phyloP scores from a whole-genome alignment of 2,888 invertebrate genomes.

The Nephrotoma flavescens region DNA sequence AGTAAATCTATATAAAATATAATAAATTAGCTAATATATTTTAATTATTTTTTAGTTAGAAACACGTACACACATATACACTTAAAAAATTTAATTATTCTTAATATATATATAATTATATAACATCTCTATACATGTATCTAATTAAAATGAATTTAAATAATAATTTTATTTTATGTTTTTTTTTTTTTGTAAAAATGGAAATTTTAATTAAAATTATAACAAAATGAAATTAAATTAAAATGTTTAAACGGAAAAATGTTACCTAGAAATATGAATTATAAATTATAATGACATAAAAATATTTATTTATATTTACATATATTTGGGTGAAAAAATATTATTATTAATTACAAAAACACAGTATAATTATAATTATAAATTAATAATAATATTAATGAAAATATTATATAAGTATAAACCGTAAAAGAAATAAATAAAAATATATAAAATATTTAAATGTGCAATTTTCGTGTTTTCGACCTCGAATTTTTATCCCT shows the following conservation, averaged over 20 bases:
- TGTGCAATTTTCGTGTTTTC: too few relatives aligned
- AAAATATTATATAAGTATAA: neutral
- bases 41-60: neutral
- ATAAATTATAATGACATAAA: neutral
- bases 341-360: neutral
- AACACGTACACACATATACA: neutral
- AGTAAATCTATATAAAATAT: neutral
- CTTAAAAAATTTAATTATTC: neutral
- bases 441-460: neutral
- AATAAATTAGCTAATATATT: neutral
- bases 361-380: neutral
- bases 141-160: neutral
- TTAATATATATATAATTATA: neutral
- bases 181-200: neutral
- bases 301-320: neutral
- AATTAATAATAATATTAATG: neutral
- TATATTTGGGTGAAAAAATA: neutral
- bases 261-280: neutral
- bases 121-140: neutral
- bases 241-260: neutral
- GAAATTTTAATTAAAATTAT: neutral
- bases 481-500: too few relatives aligned
- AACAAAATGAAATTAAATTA: neutral
- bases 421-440: neutral
- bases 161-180: neutral